Base-by-base conservation (phyloP, 2,888 invertebrate genomes). In the Napeogenes inachia region DNA sequence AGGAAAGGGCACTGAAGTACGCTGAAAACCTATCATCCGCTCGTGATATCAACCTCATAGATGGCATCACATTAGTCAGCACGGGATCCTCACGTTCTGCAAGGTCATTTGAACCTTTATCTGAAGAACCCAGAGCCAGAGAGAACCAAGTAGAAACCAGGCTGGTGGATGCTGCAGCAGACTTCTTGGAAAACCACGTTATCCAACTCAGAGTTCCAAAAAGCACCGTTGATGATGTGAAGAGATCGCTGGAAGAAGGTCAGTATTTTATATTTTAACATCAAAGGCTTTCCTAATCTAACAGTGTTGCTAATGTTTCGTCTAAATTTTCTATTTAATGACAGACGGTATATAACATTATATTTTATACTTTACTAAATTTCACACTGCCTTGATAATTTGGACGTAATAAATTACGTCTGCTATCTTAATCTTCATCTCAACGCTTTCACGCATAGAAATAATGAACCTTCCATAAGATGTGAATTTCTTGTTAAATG, bases 171-270 rank as follows among this genome's bases (percentile, higher is more conserved):
- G 93, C 94, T 65, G 92, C 95, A 55, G 93, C 94, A 56, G 93
- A 94, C 69, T 96, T 96, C 91, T 87, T 96, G 71, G 94, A 94
- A 69, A 94, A 94, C 70, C 96, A 96, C 82, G 95, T 95, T 35
- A 92, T 96, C 63, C 96, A 96, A 80, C 92, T 96, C 69, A 94
- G 95, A 76, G 91, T 96, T 59, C 96, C 96, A 45, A 94, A 94
- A 70, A 92, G 93, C 70, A 92, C 94, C 8, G 93, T 95, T 67
- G 92, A 94, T 67, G 95, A 95, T 76, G 93, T 96, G 78, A 94
- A 95, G 78, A 92, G 94, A 70, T 94, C 95, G 45, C 90, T 95
- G 72, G 96, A 95, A 73, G 96, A 96, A 94, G 95, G 96, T 96
- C 85, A 92, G 87, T 67, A 42, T 53, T 30, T 8, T 21, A 21